Evolutionary conservation across 2,888 invertebrate genomes (phyloP).

Genomic region (Sphaerophoria rueppellii): DNA sequence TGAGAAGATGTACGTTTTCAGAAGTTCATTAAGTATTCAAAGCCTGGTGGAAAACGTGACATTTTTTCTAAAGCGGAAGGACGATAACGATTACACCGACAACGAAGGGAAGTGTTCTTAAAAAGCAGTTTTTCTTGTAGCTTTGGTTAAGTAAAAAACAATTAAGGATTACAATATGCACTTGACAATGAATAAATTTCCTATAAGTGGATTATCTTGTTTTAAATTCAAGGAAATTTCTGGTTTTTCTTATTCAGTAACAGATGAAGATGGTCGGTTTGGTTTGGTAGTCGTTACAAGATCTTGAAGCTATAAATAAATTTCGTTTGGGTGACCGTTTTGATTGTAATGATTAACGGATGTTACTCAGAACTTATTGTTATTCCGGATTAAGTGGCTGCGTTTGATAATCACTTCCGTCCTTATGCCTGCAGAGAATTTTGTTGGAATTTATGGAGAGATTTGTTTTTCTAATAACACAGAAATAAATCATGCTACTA

Average conservation of each 20-base stretch:
- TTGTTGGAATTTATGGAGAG: no score
- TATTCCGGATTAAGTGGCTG: no score
- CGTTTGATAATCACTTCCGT: no score
- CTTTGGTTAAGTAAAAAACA: slow-evolving; percentile 1
- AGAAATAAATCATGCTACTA: no score
- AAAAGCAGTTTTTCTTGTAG: background rate
- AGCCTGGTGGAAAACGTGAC: slow-evolving; percentile 1
- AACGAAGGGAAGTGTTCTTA: background rate
- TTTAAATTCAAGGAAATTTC: background rate
- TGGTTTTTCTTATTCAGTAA: background rate
- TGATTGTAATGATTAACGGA: background rate
- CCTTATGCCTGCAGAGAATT: no score
- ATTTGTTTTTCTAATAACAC: no score
- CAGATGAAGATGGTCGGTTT: background rate
- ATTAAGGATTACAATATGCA: slow-evolving; percentile 29
- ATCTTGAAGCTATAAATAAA: background rate
- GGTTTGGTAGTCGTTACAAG: background rate
- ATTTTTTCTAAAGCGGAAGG: background rate
- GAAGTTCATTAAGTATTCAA: slow-evolving; percentile 5
- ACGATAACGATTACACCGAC: background rate
- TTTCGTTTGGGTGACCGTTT: background rate
- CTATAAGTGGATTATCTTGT: background rate
- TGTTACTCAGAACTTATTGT: no score
- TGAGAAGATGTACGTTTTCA: background rate
- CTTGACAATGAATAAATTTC: slow-evolving; percentile 6